phyloP scores from a whole-genome alignment of 92 coral and sea anemone species.

The Micromussa lordhowensis region DNA sequence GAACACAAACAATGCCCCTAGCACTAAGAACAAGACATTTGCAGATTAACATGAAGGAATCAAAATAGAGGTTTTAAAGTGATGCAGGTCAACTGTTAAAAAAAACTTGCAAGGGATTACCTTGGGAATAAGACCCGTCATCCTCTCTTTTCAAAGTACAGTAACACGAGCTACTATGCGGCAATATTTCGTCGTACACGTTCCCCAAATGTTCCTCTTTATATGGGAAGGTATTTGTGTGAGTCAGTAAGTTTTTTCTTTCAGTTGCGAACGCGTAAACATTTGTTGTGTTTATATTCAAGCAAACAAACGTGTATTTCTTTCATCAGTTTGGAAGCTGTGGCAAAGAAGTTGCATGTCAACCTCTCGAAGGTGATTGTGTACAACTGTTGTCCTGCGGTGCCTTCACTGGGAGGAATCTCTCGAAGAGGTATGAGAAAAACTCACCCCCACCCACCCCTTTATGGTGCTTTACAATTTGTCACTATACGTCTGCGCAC shows the following conservation, averaged over 20 bases:
- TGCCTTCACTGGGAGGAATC: constrained; percentile 69
- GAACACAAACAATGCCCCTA: no score
- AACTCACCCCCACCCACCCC: background rate
- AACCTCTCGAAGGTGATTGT: constrained; percentile 94
- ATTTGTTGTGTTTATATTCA: background rate
- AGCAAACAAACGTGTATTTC: background rate
- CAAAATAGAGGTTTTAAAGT: no score
- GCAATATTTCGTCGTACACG: background rate
- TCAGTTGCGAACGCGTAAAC: background rate
- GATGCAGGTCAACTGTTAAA: no score
- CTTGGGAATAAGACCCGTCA: no score
- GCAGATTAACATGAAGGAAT: no score
- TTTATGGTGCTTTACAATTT: background rate
- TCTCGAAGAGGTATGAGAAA: constrained; percentile 42
- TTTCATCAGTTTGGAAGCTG: constrained; percentile 78
- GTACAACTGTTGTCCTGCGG: constrained; percentile 91
- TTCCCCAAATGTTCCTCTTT: background rate
- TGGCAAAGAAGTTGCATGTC: constrained; percentile 83
- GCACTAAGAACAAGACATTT: no score
- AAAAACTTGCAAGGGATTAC: no score
- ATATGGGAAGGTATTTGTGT: background rate
- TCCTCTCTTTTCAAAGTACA: background rate
- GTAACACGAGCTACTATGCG: background rate
- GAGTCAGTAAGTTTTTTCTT: background rate
- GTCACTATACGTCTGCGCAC: background rate